A percentile compares a stretch with the other conserved stretches of the same genome.
Evolutionary conservation across 2,888 invertebrate species (phyloP).

Genomic region (Platypus cylindrus): DNA sequence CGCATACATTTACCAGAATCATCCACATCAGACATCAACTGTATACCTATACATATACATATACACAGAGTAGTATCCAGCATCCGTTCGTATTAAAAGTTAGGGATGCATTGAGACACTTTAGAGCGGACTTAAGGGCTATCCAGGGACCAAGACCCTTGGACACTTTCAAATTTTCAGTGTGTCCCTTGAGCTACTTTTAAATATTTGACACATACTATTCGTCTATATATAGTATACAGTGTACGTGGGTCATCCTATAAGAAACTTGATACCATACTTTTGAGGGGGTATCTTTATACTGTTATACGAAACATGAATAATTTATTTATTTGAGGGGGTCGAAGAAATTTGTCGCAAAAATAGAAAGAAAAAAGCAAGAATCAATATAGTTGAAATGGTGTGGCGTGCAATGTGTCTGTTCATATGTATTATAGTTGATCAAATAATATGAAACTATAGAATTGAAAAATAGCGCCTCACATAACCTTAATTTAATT

Average conservation of each 20-base stretch:
- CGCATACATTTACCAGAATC: no score
- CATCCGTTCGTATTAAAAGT: conserved; percentile 20
- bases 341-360: no score
- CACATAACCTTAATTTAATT: no score
- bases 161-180: conserved; percentile 38
- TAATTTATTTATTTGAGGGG: conserved; percentile 18
- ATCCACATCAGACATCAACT: no score
- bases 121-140: conserved; percentile 18
- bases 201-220: conserved; percentile 38
- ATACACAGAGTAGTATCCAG: no score
- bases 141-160: conserved; percentile 34
- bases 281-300: conserved; percentile 17
- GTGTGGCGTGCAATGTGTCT: no score
- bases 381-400: no score
- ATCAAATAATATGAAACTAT: conserved; percentile 19
- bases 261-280: conserved; percentile 29
- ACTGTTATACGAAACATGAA: conserved; percentile 12
- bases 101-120: conserved; percentile 19
- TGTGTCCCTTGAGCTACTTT: conserved; percentile 35
- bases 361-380: no score
- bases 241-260: conserved; percentile 36
- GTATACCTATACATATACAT: no score
- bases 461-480: no score
- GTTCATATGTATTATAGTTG: no score
- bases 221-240: no score